Base-by-base conservation (phyloP, 2,113 vertebrate genomes). In the Vulpes vulpes region DNA sequence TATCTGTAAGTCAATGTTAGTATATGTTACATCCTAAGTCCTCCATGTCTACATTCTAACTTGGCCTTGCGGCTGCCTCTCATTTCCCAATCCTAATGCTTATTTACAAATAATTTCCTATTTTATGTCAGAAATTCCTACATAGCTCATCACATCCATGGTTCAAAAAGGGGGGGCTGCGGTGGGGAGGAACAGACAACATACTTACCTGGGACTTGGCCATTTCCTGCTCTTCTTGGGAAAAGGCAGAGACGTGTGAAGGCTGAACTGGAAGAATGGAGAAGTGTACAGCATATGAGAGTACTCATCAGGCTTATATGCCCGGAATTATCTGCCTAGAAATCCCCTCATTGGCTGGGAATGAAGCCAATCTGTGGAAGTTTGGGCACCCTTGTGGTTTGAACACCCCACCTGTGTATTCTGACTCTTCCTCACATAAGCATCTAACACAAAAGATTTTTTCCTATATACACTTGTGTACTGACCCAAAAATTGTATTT, bases 191-290 rank as follows among this genome's bases (percentile, higher is more conserved):
- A 90, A 95, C 7, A 91, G 30, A 96, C 12, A 88, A 95, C 57
- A 96, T 51, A 91, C 96, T 93, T 94, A 98, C 98, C 80, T 97
- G 93, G 69, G 64, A 12, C 95, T 91, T 73, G 30, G 93, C 96
- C 98, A 98, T 97, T 95, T 95, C 89, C 85, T 97, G 80, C 23
- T 93, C 49, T 94, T 97, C 96, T 95, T 85, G 69, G 88, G 85
- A 93, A 96, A 96, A 95, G 93, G 65, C 35, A 95, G 79, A 94
- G 59, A 87, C 71, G 16, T 51, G 59, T 92, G 64, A 95, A 67
- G 57, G 10, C 30, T 89, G 86, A 96, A 35, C 96, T 97, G 85
- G 30, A 98, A 96, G 57, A 80, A 23, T 49, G 64, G 65, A 96
- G 92, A 89, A 95, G 25, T 85, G 30, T 22, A 94, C 32, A 96